A percentile compares a stretch with the other conserved stretches of the same genome.
Conservation (phyloP, 2,797 vertebrate species). For the Gorsachius magnificus region DNA sequence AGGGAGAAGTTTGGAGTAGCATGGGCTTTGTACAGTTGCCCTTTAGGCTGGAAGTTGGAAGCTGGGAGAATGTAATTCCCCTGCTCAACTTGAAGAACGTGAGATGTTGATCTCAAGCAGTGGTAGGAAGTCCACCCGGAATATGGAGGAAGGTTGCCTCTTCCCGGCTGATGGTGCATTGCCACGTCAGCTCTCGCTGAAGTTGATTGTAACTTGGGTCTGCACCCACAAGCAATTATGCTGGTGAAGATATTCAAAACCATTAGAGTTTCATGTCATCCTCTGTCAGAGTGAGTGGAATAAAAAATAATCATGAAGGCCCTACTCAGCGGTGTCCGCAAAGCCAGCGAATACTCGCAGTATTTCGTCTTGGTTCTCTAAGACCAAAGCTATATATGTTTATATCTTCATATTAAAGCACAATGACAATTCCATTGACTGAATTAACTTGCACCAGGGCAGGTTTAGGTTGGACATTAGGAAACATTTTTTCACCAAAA, state of each 20-base stretch:
- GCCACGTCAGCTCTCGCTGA: background rate
- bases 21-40: background rate
- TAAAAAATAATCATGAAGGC: background rate
- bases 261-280: background rate
- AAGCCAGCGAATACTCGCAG: background rate
- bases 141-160: background rate
- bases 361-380: background rate
- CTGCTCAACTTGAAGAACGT: background rate
- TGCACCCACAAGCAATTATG: background rate
- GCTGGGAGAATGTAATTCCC: background rate
- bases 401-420: background rate
- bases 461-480: too few species aligned
- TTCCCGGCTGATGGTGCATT: background rate
- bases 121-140: background rate
- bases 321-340: background rate
- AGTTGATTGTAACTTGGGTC: background rate
- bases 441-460: background rate
- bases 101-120: background rate
- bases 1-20: background rate
- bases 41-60: background rate
- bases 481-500: too few species aligned
- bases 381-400: background rate
- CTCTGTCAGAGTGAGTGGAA: background rate
- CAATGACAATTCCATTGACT: background rate
- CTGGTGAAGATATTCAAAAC: background rate